Conservation (phyloP, 2,888 invertebrate species). For the Hypomecis atomaria region DNA sequence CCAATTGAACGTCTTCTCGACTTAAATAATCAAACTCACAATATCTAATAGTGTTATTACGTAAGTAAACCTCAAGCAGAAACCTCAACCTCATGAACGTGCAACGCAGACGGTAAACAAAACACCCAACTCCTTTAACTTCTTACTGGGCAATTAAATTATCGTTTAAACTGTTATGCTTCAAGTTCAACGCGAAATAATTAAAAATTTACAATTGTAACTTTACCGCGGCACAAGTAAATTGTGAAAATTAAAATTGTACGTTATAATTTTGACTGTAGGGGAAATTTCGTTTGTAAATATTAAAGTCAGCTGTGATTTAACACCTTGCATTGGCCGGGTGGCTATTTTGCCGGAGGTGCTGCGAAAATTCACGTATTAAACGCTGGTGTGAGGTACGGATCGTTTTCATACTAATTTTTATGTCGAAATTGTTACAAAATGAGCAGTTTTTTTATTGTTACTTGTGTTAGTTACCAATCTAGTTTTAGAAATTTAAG, state of each 20-base stretch:
- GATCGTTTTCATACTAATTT: slow-evolving; percentile 16
- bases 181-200: slow-evolving; percentile 47
- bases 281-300: slow-evolving; percentile 61
- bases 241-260: slow-evolving; percentile 59
- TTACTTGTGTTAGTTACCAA: too few species aligned
- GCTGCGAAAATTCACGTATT: slow-evolving; percentile 52
- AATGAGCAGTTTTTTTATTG: not conserved
- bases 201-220: slow-evolving; percentile 52
- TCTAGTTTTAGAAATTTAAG: too few species aligned
- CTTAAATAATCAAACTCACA: too few species aligned
- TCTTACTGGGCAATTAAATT: slow-evolving; percentile 41
- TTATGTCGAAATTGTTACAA: not conserved
- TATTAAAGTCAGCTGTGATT: slow-evolving; percentile 66
- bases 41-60: too few species aligned
- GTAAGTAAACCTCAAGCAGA: slow-evolving; percentile 11
- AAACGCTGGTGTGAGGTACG: slow-evolving; percentile 33
- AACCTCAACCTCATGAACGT: slow-evolving; percentile 17
- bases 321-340: slow-evolving; percentile 67
- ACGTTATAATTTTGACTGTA: slow-evolving; percentile 56
- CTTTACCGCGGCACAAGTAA: slow-evolving; percentile 50
- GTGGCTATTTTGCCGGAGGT: slow-evolving; percentile 61
- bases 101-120: slow-evolving; percentile 24
- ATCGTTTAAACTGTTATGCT: slow-evolving; percentile 43
- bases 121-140: slow-evolving; percentile 37
- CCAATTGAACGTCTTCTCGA: too few species aligned